A percentile compares a stretch with the other conserved stretches of the same genome.
These are phyloP conservation scores for Caloenas nicobarica DNA, from an alignment of 2,113 vertebrate species.

Conservation along the genomic window DNA sequence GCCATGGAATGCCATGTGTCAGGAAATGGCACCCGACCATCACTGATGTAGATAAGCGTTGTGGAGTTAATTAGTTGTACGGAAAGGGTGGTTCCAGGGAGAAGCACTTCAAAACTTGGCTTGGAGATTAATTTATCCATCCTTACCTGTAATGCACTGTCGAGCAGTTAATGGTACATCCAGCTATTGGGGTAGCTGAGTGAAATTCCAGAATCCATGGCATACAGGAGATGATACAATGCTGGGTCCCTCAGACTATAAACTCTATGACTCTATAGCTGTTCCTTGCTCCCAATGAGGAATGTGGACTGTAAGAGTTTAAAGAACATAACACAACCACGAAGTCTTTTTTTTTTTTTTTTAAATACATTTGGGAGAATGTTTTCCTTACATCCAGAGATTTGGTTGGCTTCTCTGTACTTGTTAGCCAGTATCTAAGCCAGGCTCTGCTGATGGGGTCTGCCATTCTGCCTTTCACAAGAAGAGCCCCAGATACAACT, in stretches of 20 bases:
- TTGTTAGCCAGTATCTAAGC: background rate
- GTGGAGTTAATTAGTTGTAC: background rate
- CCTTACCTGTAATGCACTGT: background rate
- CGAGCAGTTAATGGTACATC: background rate
- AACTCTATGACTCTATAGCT: background rate
- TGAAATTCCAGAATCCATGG: background rate
- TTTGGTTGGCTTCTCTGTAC: background rate
- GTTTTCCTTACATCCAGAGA: background rate
- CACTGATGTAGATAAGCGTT: background rate
- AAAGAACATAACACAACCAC: background rate
- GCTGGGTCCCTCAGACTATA: background rate
- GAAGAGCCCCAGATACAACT: conserved; percentile 27
- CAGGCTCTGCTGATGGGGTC: background rate
- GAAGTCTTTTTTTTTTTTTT: background rate
- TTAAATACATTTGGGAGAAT: background rate
- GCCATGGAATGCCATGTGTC: conserved; percentile 24
- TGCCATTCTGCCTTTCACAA: background rate
- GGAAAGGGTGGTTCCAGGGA: background rate
- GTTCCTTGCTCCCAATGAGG: background rate
- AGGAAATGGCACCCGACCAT: conserved; percentile 8
- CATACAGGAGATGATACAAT: background rate
- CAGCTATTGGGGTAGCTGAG: background rate
- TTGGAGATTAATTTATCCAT: conserved; percentile 8
- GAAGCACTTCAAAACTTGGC: conserved; percentile 22
- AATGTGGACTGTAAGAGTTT: background rate